Evolutionary conservation across 2,113 vertebrate species (phyloP).

Genomic region (Charina bottae): DNA sequence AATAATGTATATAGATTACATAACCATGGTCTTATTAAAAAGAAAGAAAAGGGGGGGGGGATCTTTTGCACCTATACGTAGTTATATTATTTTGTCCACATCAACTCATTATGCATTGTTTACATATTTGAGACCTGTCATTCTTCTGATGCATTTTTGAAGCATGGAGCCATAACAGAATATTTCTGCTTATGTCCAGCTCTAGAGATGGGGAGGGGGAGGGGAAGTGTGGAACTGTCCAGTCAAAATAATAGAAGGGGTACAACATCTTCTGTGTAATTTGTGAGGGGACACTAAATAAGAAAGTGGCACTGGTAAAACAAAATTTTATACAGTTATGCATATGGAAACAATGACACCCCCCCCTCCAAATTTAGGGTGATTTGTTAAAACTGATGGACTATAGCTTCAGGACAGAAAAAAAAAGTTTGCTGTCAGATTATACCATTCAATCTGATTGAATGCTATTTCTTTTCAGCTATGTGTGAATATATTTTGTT

Average conservation of each 20-base stretch:
- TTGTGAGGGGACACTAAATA: background rate
- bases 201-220: background rate
- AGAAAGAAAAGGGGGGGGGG: background rate
- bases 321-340: background rate
- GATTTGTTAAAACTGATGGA: background rate
- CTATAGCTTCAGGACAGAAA: background rate
- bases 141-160: background rate
- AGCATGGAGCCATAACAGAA: background rate
- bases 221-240: background rate
- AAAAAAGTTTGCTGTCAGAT: background rate
- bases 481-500: too few relatives aligned
- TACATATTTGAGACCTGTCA: background rate
- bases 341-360: background rate
- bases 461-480: background rate
- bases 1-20: background rate
- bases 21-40: background rate
- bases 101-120: background rate
- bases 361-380: background rate
- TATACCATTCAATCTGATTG: background rate
- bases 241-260: background rate
- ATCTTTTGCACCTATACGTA: background rate
- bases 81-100: background rate
- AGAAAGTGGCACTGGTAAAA: background rate
- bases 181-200: background rate
- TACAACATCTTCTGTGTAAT: background rate